A percentile compares a stretch with the other conserved stretches of the same genome.
Evolutionary conservation across 2,888 invertebrate genomes (phyloP).

Genomic region (Mantis religiosa): DNA sequence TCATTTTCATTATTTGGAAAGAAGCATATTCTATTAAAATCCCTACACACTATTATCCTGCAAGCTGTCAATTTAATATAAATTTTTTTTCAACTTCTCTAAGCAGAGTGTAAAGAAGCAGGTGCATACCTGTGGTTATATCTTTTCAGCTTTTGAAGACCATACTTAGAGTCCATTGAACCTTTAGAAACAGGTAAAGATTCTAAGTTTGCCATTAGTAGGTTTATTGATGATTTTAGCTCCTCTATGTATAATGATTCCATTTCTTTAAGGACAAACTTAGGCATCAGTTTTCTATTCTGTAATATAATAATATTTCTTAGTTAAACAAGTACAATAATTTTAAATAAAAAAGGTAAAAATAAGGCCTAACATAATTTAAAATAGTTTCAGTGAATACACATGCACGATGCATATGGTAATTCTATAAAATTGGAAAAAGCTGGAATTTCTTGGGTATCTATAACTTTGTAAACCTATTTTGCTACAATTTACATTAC

Average conservation of each 20-base stretch:
- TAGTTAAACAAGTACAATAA: not conserved
- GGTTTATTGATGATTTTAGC: constrained; percentile 93
- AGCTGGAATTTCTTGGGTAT: too few species aligned
- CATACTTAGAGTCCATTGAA: constrained; percentile 94
- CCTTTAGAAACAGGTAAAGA: constrained; percentile 98
- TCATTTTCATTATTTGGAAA: too few species aligned
- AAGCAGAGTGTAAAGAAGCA: not conserved
- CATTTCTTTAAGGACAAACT: constrained; percentile 99
- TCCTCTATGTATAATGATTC: constrained; percentile 99
- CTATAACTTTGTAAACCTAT: too few species aligned
- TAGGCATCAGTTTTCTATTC: constrained; percentile 97
- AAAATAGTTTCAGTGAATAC: not conserved
- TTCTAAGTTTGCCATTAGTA: constrained; percentile 98
- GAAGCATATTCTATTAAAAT: too few species aligned
- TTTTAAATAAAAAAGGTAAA: not conserved
- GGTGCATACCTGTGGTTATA: constrained; percentile 87
- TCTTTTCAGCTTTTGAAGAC: constrained; percentile 95
- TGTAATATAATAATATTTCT: constrained; percentile 41
- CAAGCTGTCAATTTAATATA: not conserved
- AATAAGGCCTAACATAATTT: not conserved
- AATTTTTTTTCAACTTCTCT: not conserved
- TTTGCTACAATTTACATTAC: too few species aligned
- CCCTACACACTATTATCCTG: too few species aligned
- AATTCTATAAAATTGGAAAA: too few species aligned
- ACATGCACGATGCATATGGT: not conserved